phyloP scores from a whole-genome alignment of 2,797 vertebrate genomes.

The Myotis planiceps region DNA sequence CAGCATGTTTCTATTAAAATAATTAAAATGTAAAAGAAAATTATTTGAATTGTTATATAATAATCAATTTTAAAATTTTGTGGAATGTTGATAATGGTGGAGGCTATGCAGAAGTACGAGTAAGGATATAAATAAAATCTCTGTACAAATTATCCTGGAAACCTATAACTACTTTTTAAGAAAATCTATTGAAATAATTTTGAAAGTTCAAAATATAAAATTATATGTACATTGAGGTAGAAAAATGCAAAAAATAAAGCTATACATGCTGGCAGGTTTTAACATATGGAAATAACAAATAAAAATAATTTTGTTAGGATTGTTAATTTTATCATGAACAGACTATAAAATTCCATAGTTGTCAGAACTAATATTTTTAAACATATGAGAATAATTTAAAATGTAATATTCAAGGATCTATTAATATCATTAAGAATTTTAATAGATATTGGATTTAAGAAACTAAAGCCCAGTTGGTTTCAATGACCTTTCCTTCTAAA shows the following conservation, averaged over 20 bases:
- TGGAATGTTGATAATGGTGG: not conserved
- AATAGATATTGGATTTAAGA: not conserved
- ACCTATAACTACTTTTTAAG: not conserved
- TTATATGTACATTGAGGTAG: not conserved
- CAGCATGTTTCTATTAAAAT: not conserved
- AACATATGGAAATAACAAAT: not conserved
- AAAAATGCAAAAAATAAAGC: not conserved
- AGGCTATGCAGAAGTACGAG: not conserved
- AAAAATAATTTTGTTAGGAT: not conserved
- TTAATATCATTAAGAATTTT: not conserved
- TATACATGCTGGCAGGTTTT: not conserved
- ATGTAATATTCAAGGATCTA: not conserved
- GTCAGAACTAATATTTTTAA: not conserved
- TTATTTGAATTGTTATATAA: not conserved
- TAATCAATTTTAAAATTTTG: not conserved
- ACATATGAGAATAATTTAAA: not conserved
- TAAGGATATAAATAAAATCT: not conserved
- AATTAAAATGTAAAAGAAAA: not conserved
- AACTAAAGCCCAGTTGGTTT: not conserved
- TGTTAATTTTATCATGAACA: not conserved
- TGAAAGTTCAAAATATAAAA: not conserved
- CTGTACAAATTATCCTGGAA: not conserved
- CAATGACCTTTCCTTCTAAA: not conserved
- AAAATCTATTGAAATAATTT: not conserved
- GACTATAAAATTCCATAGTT: not conserved